Base-by-base conservation (phyloP, 2,113 vertebrate species). In the Poeciliopsis prolifica region DNA sequence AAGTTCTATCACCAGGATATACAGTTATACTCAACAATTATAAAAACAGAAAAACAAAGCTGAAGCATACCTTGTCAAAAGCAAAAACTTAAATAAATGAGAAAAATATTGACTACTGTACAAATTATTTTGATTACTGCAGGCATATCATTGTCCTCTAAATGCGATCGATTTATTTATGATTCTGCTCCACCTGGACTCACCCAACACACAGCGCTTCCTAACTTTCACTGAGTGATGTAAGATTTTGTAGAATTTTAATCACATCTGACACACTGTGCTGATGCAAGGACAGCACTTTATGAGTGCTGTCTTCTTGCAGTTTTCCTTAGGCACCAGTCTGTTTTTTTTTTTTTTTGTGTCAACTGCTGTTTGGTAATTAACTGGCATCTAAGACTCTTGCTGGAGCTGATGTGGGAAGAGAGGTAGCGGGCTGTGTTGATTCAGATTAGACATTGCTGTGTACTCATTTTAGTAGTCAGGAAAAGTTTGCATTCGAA, bases 361-460 rank as follows among this genome's bases (percentile, higher is more conserved):
- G 51, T 54, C 24, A 71, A 44, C 28, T 72, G 28, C 73, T 61
- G 64, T 61, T 75, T 30, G 33, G 35, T 48, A 76, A 76, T 68
- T 76, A 62, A 44, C 44, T 61, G 33, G 42, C 61, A 71, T 77
- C 61, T 60, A 48, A 65, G 33, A 65, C 61, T 70, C 58, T 40
- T 62, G 33, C 33, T 35, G 60, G 42, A 12, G 44, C 44, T 65
- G 61, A 60, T 10, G 22, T 65, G 74, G 68, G 75, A 71, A 33
- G 26, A 58, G 42, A 77, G 61, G 26, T 58, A 31, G 62, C 35
- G 60, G 31, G 19, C 61, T 60, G 61, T 63, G 61, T 40, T 77
- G 51, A 65, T 65, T 48, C 68, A 71, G 33, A 77, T 77, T 65
- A 70, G 28, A 33, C 61, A 42, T 65, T 31, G n/a, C 44, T 65